Base-by-base conservation (phyloP, 2,888 invertebrate genomes). In the Acanthosepion lycidas region DNA sequence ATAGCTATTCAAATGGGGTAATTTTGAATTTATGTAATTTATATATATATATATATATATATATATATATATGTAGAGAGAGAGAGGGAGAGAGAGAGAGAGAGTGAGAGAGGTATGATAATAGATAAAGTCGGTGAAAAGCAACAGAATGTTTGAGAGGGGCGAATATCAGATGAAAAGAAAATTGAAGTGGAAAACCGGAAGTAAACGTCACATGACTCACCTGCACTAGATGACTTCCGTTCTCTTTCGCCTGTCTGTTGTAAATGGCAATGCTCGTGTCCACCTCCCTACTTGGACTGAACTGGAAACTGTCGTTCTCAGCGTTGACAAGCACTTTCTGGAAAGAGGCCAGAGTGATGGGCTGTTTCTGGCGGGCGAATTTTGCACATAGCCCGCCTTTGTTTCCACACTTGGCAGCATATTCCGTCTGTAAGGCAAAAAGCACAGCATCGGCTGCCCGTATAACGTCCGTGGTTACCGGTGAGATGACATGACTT, bases 361-460 rank as follows among this genome's bases (percentile, higher is more conserved):
- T 91, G 26, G 94, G 91, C 3, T 95, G 92, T 6, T 96, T 96
- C 18, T 94, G 94, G 8, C 94, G 93, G 6, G 95, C 94, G 94
- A 97, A 95, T 23, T 93, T 55, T 15, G 95, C 91, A 95, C 97
- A 97, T 15, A 96, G 94, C 0, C 96, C 96, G 9, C 93, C 64
- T 15, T 53, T 91, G 53, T 94, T 94, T 0, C 95, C 95, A 94
- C 97, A 97, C 0, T 95, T 94, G 28, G 53, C 78, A 18, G 91
- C 94, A 91, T 96, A 95, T 23, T 95, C 94, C 0, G 94, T 94
- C 91, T 96, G 95, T 15, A 96, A 49, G 5, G 96, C 95, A 94
- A 96, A 96, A 12, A 96, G 94, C 6, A 96, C 94, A 6, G 96
- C 94, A 94, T 96, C 96, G 8, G 96, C 96, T 0, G 95, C 95